Percentiles rank a stretch among this genome's conserved stretches.
These are phyloP conservation scores for Catocala sponsa DNA, from an alignment of 2,888 invertebrate species.

Conservation along the genomic window DNA sequence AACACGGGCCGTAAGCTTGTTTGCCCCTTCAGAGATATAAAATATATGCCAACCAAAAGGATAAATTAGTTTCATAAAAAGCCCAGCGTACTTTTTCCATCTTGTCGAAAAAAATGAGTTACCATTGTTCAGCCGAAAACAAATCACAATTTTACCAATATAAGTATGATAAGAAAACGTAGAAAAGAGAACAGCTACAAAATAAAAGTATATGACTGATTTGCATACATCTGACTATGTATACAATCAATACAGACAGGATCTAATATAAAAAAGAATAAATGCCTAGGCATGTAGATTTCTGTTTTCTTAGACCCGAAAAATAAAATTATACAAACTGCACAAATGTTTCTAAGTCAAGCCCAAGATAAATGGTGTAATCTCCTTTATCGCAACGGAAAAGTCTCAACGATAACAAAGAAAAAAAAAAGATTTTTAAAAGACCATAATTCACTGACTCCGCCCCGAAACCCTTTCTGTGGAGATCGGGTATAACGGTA, in stretches of 20 bases:
- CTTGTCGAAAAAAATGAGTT: not conserved
- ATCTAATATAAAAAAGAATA: conserved; percentile 25
- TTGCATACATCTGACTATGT: conserved; percentile 18
- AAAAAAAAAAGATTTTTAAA: conserved; percentile 79
- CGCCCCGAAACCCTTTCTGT: conserved; percentile 67
- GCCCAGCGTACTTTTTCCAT: no score
- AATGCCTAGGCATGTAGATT: conserved; percentile 19
- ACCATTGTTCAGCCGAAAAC: conserved; percentile 8
- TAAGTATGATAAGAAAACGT: conserved; percentile 10
- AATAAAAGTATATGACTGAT: conserved; percentile 26
- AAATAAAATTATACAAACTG: conserved; percentile 62
- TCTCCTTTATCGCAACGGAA: conserved; percentile 78
- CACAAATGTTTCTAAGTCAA: conserved; percentile 64
- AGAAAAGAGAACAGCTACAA: conserved; percentile 13
- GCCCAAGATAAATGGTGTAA: conserved; percentile 78
- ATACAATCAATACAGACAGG: conserved; percentile 37
- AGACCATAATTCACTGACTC: conserved; percentile 75
- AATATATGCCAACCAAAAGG: no score
- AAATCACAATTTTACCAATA: conserved; percentile 10
- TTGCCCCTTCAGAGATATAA: no score
- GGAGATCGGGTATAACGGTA: conserved; percentile 51
- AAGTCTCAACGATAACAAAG: conserved; percentile 79
- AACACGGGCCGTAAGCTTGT: no score
- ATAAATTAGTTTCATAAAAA: no score
- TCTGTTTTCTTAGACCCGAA: conserved; percentile 21